These are phyloP conservation scores for Aphidius colemani DNA, from an alignment of 2,888 invertebrate species.

Conservation along the genomic window DNA sequence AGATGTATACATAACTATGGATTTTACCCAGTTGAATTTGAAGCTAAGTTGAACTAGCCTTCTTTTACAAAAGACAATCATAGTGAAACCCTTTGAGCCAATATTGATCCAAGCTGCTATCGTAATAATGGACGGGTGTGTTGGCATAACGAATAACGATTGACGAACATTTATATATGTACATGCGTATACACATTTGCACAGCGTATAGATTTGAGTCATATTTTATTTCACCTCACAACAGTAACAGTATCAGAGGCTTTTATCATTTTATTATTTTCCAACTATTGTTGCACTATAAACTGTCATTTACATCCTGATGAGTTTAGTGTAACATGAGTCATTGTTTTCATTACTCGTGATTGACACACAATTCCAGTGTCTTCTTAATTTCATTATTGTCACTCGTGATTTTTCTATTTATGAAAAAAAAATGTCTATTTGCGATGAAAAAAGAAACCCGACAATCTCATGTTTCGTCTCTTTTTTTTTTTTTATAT, in stretches of 20 bases:
- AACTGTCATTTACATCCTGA: slow-evolving; percentile 3
- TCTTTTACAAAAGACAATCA: slow-evolving; percentile 50
- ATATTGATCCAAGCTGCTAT: slow-evolving; percentile 55
- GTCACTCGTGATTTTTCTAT: neutral
- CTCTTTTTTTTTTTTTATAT: no score
- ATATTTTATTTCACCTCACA: no score
- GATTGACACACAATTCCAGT: slow-evolving; percentile 6
- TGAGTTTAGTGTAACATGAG: no score
- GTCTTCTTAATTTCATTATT: neutral
- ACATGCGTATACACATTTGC: slow-evolving; percentile 19
- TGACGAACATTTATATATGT: slow-evolving; percentile 28
- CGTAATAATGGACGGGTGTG: slow-evolving; percentile 51
- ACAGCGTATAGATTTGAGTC: no score
- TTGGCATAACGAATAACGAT: slow-evolving; percentile 48
- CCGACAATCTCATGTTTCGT: no score
- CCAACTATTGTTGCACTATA: slow-evolving; percentile 4
- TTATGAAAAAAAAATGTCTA: no score
- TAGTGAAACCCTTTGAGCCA: slow-evolving; percentile 54
- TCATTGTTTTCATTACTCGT: slow-evolving; percentile 3
- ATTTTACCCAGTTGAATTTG: slow-evolving; percentile 11
- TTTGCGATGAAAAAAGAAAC: no score
- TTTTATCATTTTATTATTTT: no score
- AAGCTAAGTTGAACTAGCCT: slow-evolving; percentile 25
- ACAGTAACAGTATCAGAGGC: no score
- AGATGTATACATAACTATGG: neutral